A percentile compares a stretch with the other conserved stretches of the same genome.
Evolutionary conservation across 1,140 invertebrate species (phyloP).

Genomic region (Ganaspis sp.): DNA sequence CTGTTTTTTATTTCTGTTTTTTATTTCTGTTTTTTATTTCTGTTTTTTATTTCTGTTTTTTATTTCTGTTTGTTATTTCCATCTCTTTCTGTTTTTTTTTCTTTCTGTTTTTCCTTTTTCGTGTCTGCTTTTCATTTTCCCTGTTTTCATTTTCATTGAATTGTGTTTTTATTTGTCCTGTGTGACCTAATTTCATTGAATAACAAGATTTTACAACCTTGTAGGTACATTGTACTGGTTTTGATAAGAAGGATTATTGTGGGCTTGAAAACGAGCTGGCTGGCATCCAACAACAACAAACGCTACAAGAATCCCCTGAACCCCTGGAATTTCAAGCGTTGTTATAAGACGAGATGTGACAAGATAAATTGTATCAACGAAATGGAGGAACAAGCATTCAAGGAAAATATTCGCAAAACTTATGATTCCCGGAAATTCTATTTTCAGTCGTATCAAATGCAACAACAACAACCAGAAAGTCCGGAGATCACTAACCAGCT

Average conservation of each 20-base stretch:
- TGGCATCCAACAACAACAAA: constrained; percentile 52
- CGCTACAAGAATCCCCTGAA: constrained; percentile 53
- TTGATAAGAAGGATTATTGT: constrained; percentile 54
- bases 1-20: too few relatives aligned
- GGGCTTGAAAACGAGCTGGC: constrained; percentile 51
- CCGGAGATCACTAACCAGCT: not conserved
- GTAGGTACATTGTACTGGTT: constrained; percentile 36
- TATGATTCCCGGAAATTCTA: constrained; percentile 30
- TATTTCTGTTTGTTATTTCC: too few relatives aligned
- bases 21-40: too few relatives aligned
- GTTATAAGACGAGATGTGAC: constrained; percentile 45
- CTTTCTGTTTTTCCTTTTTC: too few relatives aligned
- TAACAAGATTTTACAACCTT: not conserved
- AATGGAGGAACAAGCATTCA: constrained; percentile 47
- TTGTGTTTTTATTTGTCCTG: too few relatives aligned
- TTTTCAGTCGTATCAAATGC: not conserved
- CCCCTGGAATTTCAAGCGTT: constrained; percentile 45
- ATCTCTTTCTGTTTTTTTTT: too few relatives aligned
- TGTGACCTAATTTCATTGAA: too few relatives aligned
- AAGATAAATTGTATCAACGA: constrained; percentile 57
- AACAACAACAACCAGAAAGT: too few relatives aligned
- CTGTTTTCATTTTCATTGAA: too few relatives aligned
- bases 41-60: too few relatives aligned
- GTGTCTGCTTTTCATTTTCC: too few relatives aligned
- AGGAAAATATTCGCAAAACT: constrained; percentile 48